A percentile compares a stretch with the other conserved stretches of the same genome.
These are phyloP conservation scores for Anguilla anguilla DNA, from an alignment of 2,797 vertebrate species.

Conservation along the genomic window DNA sequence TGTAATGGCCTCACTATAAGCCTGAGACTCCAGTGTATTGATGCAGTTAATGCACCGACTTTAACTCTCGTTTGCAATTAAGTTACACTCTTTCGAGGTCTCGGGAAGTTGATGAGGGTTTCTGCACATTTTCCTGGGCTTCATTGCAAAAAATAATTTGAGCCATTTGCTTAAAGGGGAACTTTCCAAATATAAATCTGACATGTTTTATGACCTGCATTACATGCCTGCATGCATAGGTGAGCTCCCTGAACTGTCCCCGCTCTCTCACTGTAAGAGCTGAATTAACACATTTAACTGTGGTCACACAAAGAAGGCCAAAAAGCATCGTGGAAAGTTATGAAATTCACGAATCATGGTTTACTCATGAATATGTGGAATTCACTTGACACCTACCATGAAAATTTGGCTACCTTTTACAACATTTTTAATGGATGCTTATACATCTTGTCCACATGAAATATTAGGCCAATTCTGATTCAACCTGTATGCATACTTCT, in stretches of 20 bases:
- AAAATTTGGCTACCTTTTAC: neutral
- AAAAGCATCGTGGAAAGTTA: neutral
- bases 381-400: neutral
- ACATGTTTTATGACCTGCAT: neutral
- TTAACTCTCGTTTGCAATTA: neutral
- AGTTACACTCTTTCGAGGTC: neutral
- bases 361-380: neutral
- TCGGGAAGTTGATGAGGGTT: neutral
- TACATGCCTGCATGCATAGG: neutral
- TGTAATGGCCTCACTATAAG: neutral
- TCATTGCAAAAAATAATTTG: neutral
- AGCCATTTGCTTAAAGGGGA: neutral
- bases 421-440: neutral
- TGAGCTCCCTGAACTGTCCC: neutral
- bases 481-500: neutral
- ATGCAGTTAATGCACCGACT: conserved; percentile 5
- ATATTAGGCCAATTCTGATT: neutral
- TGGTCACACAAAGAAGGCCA: neutral
- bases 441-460: neutral
- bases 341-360: neutral
- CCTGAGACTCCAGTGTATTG: neutral
- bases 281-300: neutral
- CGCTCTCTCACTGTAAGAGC: neutral
- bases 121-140: neutral
- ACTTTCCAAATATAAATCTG: neutral